Conservation (phyloP, 2,888 invertebrate genomes). For the Ectobius pallidus region DNA sequence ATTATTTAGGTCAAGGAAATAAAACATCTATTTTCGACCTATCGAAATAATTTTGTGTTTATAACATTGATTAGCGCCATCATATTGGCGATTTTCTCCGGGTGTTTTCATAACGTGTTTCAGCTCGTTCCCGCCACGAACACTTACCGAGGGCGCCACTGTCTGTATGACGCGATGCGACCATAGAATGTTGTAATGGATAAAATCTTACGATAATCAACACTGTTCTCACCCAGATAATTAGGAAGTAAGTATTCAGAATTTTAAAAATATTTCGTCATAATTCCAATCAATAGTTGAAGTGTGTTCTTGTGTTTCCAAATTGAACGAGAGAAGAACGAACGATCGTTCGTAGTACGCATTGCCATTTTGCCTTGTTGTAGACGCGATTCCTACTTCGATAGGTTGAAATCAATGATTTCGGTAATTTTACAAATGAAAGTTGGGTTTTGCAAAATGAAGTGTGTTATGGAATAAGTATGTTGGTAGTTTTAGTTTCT, state of each 20-base stretch:
- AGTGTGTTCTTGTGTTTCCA: too few relatives aligned
- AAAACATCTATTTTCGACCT: too few relatives aligned
- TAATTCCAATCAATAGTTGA: too few relatives aligned
- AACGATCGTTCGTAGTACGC: background rate
- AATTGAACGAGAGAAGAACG: too few relatives aligned
- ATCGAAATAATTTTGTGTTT: too few relatives aligned
- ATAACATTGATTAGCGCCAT: too few relatives aligned
- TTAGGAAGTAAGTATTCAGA: slow-evolving; percentile 6
- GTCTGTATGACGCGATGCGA: slow-evolving; percentile 32
- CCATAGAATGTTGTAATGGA: slow-evolving; percentile 8
- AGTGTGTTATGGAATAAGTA: background rate
- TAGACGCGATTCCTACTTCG: background rate
- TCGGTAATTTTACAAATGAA: background rate
- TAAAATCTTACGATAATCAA: background rate
- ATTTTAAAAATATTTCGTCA: too few relatives aligned
- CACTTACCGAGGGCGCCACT: slow-evolving; percentile 25
- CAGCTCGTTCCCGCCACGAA: slow-evolving; percentile 22
- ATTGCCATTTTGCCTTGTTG: slow-evolving; percentile 24
- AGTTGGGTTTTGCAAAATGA: background rate
- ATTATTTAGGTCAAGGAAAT: too few relatives aligned
- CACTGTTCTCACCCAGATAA: background rate
- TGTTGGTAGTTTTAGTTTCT: background rate
- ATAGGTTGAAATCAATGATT: slow-evolving; percentile 7
- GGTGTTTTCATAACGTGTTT: too few relatives aligned
- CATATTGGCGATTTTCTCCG: too few relatives aligned